Evolutionary conservation across 2,888 invertebrate species (phyloP).

Genomic region (Tetheella fluctuosa): DNA sequence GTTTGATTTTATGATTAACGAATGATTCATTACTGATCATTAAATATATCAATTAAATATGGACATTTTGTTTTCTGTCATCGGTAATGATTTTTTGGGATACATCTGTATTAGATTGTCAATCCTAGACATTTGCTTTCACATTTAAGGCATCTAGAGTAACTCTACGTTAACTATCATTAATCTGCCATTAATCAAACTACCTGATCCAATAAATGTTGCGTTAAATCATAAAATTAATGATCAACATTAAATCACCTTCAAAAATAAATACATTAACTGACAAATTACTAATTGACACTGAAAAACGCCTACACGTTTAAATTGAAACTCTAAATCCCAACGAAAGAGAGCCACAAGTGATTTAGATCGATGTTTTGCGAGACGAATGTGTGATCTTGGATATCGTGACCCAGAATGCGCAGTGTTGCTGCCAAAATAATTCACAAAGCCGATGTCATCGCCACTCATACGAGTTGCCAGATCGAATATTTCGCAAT

Average conservation of each 20-base stretch:
- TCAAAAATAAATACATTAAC: conserved; percentile 11
- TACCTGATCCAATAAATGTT: not conserved
- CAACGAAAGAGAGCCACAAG: conserved; percentile 24
- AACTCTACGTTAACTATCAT: too few species aligned
- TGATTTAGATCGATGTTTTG: conserved; percentile 33
- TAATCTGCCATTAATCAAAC: not conserved
- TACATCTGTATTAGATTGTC: not conserved
- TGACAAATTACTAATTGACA: conserved; percentile 18
- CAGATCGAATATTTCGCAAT: conserved; percentile 77
- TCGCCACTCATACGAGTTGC: conserved; percentile 59
- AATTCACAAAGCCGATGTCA: conserved; percentile 77
- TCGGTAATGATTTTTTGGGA: not conserved
- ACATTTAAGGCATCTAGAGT: not conserved
- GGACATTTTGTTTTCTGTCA: not conserved
- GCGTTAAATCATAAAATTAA: not conserved
- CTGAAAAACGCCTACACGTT: conserved; percentile 14
- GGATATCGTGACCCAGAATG: conserved; percentile 77
- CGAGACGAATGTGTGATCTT: conserved; percentile 61
- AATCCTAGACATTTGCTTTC: not conserved
- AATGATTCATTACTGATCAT: not conserved
- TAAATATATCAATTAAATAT: not conserved
- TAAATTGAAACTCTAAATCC: conserved; percentile 7
- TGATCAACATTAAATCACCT: not conserved
- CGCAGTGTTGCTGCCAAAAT: conserved; percentile 73
- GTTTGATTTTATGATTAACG: conserved; percentile 10